Percentiles rank a stretch among this genome's conserved stretches.
Conservation (phyloP, 2,113 vertebrate species). For the Urocynchramus pylzowi region DNA sequence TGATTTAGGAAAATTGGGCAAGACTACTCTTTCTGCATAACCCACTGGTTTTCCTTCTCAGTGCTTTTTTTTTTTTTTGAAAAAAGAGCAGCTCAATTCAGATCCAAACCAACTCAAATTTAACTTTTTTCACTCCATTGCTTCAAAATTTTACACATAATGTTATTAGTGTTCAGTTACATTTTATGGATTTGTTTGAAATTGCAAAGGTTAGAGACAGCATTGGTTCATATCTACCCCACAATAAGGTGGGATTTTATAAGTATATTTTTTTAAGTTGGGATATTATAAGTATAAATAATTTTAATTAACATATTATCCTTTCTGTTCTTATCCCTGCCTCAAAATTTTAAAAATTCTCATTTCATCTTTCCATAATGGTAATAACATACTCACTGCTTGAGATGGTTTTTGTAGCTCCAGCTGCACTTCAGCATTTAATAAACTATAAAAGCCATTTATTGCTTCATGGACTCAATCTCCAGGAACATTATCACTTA, state of each 20-base stretch:
- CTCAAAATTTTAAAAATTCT: background rate
- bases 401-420: slow-evolving; percentile 47
- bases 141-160: background rate
- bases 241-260: background rate
- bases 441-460: slow-evolving; percentile 36
- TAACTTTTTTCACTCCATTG: background rate
- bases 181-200: background rate
- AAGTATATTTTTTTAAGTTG: background rate
- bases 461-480: slow-evolving; percentile 32
- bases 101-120: background rate
- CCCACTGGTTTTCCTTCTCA: background rate
- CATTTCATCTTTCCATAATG: background rate
- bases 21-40: background rate
- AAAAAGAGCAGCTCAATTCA: background rate
- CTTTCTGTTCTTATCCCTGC: background rate
- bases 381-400: slow-evolving; percentile 23
- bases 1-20: background rate
- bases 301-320: background rate
- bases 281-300: background rate
- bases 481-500: slow-evolving; percentile 46
- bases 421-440: slow-evolving; percentile 44
- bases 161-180: background rate
- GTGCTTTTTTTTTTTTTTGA: background rate
- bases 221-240: background rate
- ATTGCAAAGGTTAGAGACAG: background rate